Evolutionary conservation across 2,797 vertebrate genomes (phyloP).

Genomic region (Sebastiscus albofasciatus): DNA sequence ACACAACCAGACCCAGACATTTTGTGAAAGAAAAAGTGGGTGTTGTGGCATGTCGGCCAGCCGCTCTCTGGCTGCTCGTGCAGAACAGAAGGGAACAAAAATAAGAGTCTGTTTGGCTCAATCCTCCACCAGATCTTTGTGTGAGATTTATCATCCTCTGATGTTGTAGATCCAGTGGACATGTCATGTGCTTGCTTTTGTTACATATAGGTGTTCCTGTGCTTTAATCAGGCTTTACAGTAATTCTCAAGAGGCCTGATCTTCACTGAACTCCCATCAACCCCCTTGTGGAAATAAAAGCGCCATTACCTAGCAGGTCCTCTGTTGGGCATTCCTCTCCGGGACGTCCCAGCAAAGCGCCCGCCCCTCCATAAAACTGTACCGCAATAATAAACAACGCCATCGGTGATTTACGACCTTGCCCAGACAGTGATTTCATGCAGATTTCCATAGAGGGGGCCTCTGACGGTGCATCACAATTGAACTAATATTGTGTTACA

Average conservation of each 20-base stretch:
- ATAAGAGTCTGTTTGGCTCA: conserved; percentile 52
- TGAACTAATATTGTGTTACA: conserved; percentile 88
- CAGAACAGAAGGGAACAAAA: conserved; percentile 52
- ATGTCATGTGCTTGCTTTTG: conserved; percentile 15
- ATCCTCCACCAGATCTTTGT: conserved; percentile 17
- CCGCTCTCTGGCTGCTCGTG: conserved; percentile 59
- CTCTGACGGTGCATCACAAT: conserved; percentile 80
- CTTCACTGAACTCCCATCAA: conserved; percentile 57
- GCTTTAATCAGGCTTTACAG: conserved; percentile 58
- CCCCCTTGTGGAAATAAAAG: conserved; percentile 57
- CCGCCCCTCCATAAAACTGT: conserved; percentile 74
- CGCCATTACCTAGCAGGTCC: conserved; percentile 62
- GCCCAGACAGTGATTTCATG: conserved; percentile 89
- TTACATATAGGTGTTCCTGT: conserved; percentile 32
- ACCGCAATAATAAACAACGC: conserved; percentile 81
- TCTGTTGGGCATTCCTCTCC: conserved; percentile 69
- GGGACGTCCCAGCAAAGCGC: conserved; percentile 72
- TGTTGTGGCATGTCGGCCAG: conserved; percentile 68
- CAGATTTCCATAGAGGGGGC: conserved; percentile 82
- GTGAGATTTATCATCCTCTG: conserved; percentile 33
- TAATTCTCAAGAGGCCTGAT: conserved; percentile 47
- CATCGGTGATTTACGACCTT: conserved; percentile 81
- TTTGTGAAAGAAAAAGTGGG: conserved; percentile 72
- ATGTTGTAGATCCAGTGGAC: conserved; percentile 1
- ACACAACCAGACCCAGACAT: conserved; percentile 70